These are phyloP conservation scores for Calyptommatus sinebrachiatus DNA, from an alignment of 2,113 vertebrate genomes.

Conservation along the genomic window DNA sequence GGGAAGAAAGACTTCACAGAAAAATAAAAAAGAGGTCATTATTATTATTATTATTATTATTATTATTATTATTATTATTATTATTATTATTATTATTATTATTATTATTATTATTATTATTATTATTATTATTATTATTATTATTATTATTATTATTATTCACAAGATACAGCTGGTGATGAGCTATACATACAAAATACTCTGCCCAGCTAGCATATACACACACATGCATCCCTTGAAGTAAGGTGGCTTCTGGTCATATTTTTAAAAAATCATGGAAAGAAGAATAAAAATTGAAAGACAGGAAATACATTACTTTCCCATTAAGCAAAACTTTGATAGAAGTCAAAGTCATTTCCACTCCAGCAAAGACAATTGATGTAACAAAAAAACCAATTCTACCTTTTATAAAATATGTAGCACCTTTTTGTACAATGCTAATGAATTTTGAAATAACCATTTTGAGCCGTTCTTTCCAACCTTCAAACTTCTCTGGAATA, in stretches of 20 bases:
- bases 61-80: too few relatives aligned
- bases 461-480: slow-evolving; percentile 41
- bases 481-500: slow-evolving; percentile 22
- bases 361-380: slow-evolving; percentile 18
- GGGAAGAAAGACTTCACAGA: too few relatives aligned
- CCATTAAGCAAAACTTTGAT: background rate
- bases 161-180: too few relatives aligned
- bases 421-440: slow-evolving; percentile 48
- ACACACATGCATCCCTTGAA: background rate
- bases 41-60: too few relatives aligned
- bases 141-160: too few relatives aligned
- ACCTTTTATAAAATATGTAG: slow-evolving; percentile 41
- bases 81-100: too few relatives aligned
- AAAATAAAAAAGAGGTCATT: background rate
- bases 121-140: too few relatives aligned
- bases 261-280: background rate
- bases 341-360: slow-evolving; percentile 37
- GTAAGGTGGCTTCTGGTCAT: background rate
- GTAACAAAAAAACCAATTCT: slow-evolving; percentile 10
- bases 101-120: too few relatives aligned
- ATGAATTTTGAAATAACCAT: slow-evolving; percentile 47
- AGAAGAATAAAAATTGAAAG: background rate
- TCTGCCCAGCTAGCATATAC: background rate
- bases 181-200: background rate
- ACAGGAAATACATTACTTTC: slow-evolving; percentile 19